These are phyloP conservation scores for Dipodomys merriami DNA, from an alignment of 2,113 vertebrate species.

Conservation along the genomic window DNA sequence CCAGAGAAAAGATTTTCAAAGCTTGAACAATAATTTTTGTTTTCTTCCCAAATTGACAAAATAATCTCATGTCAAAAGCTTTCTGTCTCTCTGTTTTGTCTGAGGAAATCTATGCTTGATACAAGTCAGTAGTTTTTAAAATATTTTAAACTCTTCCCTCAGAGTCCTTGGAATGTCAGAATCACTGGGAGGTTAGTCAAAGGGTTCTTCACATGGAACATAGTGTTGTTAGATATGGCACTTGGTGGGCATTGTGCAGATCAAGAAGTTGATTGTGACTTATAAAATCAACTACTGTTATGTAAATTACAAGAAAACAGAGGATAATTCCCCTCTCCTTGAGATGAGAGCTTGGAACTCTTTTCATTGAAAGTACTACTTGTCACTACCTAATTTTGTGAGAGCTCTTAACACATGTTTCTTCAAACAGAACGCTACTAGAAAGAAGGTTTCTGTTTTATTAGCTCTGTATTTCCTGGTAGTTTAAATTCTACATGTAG, in stretches of 20 bases:
- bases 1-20: constrained; percentile 55
- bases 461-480: background rate
- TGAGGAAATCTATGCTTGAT: constrained; percentile 49
- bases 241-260: constrained; percentile 43
- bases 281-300: constrained; percentile 50
- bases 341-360: background rate
- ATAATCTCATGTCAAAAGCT: constrained; percentile 55
- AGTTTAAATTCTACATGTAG: background rate
- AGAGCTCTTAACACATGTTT: constrained; percentile 39
- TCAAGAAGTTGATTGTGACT: constrained; percentile 53
- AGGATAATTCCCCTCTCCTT: constrained; percentile 27
- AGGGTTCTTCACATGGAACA: background rate
- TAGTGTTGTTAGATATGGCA: background rate
- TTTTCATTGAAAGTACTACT: constrained; percentile 33
- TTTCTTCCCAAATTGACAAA: constrained; percentile 56
- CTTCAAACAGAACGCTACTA: constrained; percentile 23
- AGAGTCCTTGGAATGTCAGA: constrained; percentile 14
- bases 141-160: constrained; percentile 49
- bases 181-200: constrained; percentile 53
- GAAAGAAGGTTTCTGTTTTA: background rate
- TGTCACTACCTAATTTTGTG: constrained; percentile 30
- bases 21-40: constrained; percentile 48
- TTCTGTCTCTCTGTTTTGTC: constrained; percentile 46
- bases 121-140: constrained; percentile 60
- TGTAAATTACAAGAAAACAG: constrained; percentile 61